Evolutionary conservation across 2,797 vertebrate genomes (phyloP).

Genomic region (Leptoclinus maculatus): DNA sequence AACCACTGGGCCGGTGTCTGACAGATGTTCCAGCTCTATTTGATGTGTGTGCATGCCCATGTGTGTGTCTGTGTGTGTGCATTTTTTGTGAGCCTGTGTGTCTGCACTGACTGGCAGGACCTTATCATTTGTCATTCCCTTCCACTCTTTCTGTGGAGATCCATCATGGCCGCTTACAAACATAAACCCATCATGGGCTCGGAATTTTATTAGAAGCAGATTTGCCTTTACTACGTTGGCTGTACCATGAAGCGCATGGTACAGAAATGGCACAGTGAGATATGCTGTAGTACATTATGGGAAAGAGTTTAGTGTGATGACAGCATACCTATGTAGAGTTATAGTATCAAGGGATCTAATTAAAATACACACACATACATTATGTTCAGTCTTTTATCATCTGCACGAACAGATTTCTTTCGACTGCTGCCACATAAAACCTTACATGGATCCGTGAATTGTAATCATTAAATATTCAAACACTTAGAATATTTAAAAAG

Average conservation of each 20-base stretch:
- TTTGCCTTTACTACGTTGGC: background rate
- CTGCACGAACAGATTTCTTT: slow-evolving; percentile 24
- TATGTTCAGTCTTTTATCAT: slow-evolving; percentile 37
- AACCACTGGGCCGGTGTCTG: slow-evolving; percentile 93
- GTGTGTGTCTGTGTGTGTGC: slow-evolving; percentile 74
- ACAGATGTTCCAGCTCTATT: slow-evolving; percentile 94
- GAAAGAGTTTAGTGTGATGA: slow-evolving; percentile 7
- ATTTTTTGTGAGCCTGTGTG: slow-evolving; percentile 36
- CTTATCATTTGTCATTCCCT: slow-evolving; percentile 79
- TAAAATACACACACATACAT: slow-evolving; percentile 35
- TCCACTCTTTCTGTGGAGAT: slow-evolving; percentile 18
- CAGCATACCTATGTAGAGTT: slow-evolving; percentile 9
- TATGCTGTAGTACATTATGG: background rate
- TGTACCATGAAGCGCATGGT: slow-evolving; percentile 1
- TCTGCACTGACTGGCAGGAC: slow-evolving; percentile 73
- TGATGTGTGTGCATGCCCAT: slow-evolving; percentile 64
- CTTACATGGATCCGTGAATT: slow-evolving; percentile 38
- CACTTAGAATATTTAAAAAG: slow-evolving; percentile 38
- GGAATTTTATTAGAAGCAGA: slow-evolving; percentile 15
- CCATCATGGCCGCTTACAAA: slow-evolving; percentile 31
- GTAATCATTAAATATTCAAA: slow-evolving; percentile 57
- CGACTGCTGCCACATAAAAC: slow-evolving; percentile 30
- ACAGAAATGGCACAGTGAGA: slow-evolving; percentile 2
- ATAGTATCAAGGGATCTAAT: slow-evolving; percentile 48
- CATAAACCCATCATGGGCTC: slow-evolving; percentile 30